phyloP scores from a whole-genome alignment of 2,113 vertebrate species.

The Bolborhynchus lineola region DNA sequence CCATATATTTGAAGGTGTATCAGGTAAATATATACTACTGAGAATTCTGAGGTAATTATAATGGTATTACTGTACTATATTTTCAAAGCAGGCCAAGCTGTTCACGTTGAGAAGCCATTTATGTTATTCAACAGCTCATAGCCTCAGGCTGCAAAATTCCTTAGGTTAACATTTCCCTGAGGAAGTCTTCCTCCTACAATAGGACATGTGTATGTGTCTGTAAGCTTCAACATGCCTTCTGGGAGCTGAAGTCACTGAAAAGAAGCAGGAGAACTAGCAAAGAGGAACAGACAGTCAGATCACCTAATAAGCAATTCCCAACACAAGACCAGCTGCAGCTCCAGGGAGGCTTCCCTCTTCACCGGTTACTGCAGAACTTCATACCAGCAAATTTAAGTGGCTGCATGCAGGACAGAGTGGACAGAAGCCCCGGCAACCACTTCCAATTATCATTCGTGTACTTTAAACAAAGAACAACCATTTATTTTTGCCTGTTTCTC shows the following conservation, averaged over 20 bases:
- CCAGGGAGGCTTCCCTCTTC: background rate
- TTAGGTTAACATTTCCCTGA: background rate
- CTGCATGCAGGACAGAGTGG: background rate
- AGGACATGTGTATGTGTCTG: background rate
- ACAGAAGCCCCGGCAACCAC: background rate
- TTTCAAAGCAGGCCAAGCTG: background rate
- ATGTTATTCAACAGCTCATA: background rate
- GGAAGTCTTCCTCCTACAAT: background rate
- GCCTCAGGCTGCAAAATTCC: slow-evolving; percentile 8
- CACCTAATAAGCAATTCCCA: background rate
- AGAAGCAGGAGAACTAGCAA: background rate
- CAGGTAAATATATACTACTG: background rate
- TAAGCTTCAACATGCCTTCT: background rate
- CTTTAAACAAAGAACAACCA: background rate
- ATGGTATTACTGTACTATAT: background rate
- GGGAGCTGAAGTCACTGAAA: background rate
- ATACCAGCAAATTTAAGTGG: background rate
- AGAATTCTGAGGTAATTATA: background rate
- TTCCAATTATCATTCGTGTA: background rate
- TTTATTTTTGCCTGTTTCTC: background rate
- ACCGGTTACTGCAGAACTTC: background rate
- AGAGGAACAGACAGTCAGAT: background rate
- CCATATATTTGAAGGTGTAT: background rate
- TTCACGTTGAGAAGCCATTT: background rate
- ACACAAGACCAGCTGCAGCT: background rate